Conservation (phyloP, 2,113 vertebrate genomes). For the Heteronetta atricapilla region DNA sequence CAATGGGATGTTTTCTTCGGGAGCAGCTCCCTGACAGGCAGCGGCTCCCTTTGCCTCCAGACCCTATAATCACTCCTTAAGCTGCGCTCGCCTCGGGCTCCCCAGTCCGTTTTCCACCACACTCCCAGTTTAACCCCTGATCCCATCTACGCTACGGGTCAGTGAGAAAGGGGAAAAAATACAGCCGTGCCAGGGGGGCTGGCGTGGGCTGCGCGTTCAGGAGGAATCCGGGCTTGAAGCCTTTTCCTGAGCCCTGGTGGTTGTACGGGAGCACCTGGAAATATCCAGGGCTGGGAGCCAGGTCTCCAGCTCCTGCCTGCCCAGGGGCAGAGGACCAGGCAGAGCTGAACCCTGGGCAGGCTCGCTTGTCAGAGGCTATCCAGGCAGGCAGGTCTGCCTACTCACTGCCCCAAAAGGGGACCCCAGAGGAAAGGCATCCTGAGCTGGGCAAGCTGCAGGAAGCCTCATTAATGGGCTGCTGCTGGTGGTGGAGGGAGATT, state of each 20-base stretch:
- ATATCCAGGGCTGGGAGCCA: not conserved
- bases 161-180: not conserved
- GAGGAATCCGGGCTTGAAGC: not conserved
- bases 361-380: fast-evolving
- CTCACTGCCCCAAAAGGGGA: not conserved
- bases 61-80: conserved; percentile 64
- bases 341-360: not conserved
- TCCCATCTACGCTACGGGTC: conserved; percentile 11
- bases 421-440: not conserved
- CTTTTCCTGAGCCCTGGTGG: not conserved
- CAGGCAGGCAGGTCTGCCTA: not conserved
- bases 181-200: not conserved
- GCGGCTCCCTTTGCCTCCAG: conserved; percentile 55
- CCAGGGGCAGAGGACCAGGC: not conserved
- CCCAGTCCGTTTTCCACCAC: not conserved
- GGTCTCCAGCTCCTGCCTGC: not conserved
- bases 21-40: conserved; percentile 32
- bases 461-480: not conserved
- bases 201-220: fast-evolving
- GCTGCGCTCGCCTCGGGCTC: conserved; percentile 9
- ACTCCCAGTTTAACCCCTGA: conserved; percentile 70
- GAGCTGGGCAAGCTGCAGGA: not conserved
- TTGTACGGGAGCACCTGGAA: not conserved
- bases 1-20: conserved; percentile 68
- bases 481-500: not conserved